Percentiles rank a stretch among this genome's conserved stretches.
Conservation (phyloP, 2,113 vertebrate species). For the Grammomys surdaster region DNA sequence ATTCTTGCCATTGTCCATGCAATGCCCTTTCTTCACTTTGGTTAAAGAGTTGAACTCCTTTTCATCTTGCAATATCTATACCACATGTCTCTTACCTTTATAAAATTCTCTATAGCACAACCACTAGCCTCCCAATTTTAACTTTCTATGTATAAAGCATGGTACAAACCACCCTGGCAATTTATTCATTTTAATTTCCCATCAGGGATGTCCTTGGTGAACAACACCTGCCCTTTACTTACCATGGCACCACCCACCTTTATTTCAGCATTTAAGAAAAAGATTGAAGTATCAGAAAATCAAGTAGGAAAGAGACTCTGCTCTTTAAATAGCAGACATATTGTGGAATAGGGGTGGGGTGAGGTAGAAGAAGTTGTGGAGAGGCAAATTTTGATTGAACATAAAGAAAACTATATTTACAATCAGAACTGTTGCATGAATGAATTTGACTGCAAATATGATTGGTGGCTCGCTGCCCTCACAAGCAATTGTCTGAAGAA, state of each 20-base stretch:
- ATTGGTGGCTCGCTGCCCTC: not conserved
- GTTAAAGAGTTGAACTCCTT: not conserved
- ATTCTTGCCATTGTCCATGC: not conserved
- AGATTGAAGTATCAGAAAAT: not conserved
- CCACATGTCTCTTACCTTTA: not conserved
- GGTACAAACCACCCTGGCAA: not conserved
- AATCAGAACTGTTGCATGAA: not conserved
- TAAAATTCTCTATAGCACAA: constrained; percentile 1
- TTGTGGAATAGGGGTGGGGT: not conserved
- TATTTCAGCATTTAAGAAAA: not conserved
- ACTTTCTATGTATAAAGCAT: not conserved
- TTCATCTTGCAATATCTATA: constrained; percentile 7
- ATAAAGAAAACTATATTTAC: not conserved
- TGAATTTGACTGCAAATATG: not conserved
- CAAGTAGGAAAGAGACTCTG: not conserved
- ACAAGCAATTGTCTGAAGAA: not conserved
- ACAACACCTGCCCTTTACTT: not conserved
- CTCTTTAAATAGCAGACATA: not conserved
- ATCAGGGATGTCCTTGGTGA: not conserved
- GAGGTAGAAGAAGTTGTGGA: not conserved
- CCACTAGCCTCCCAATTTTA: not conserved
- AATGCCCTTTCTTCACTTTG: not conserved
- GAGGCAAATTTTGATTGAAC: not conserved
- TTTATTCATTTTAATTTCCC: not conserved
- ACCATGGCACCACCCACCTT: not conserved